Conservation (phyloP, 2,113 vertebrate genomes). For the Nycticorax nycticorax region DNA sequence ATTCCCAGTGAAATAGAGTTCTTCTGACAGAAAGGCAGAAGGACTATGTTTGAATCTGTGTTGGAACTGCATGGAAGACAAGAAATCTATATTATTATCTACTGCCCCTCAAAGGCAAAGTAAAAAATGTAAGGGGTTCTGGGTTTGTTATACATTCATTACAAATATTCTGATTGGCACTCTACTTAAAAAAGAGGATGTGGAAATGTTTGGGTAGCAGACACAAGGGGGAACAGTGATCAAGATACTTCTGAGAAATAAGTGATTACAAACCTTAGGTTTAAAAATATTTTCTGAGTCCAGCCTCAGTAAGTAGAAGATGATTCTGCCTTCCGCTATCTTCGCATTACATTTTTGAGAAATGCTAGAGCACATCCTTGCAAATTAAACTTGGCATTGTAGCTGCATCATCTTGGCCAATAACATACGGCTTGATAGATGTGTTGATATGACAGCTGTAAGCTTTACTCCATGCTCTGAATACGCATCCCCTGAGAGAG, state of each 20-base stretch:
- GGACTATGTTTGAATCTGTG: not conserved
- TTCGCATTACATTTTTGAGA: not conserved
- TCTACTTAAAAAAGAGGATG: not conserved
- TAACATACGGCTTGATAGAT: not conserved
- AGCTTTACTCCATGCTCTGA: not conserved
- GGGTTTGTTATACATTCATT: not conserved
- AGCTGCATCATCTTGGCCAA: not conserved
- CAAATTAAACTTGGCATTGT: not conserved
- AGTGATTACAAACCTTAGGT: not conserved
- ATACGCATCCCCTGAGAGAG: not conserved
- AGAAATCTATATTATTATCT: not conserved
- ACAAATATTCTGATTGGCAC: not conserved
- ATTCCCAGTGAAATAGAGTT: not conserved
- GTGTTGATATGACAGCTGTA: not conserved
- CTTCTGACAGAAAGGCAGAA: not conserved
- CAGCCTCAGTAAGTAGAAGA: not conserved
- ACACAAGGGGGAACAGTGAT: not conserved
- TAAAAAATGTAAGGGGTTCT: not conserved
- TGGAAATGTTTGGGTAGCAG: not conserved
- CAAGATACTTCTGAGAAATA: not conserved
- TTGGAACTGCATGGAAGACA: not conserved
- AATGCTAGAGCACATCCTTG: not conserved
- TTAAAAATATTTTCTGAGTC: not conserved
- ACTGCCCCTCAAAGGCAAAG: not conserved
- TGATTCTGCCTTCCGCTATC: not conserved